Base-by-base conservation (phyloP, 1,140 invertebrate species). In the Cecropterus lyciades region DNA sequence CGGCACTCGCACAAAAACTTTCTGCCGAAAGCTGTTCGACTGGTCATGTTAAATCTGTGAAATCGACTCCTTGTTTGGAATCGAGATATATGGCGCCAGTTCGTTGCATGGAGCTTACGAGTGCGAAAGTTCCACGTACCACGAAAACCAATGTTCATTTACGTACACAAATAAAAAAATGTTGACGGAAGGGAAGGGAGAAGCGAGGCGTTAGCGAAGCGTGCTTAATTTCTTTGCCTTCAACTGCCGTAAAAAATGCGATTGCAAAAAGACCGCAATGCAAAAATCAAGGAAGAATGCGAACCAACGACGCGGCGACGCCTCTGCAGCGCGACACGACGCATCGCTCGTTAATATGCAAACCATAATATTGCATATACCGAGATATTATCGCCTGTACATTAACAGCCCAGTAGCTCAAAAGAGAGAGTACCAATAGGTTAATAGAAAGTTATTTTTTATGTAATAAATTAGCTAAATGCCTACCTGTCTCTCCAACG, bases 21-120 rank as follows among this genome's bases (percentile, higher is more conserved):
- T 84, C 78, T 73, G 72, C 77, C 78, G 77, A 86, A 86, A 84
- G 77, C 80, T 67, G 72, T 66, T 72, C 49, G 72, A 87, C 84
- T 70, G 82, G 87, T 87, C 67, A 73, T 82, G 76, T 69, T 80
- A 77, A 88, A 88, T 74, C 77, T 80, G 79, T 80, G 81, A 82
- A 86, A 84, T 82, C 82, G 60, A 48, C 65, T 62, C 80, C 80
- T 74, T 87, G 14, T 80, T 74, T 48, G 77, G 81, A 73, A 73
- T 68, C 60, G 65, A 67, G 65, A 72, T 66, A 69, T 60, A 62
- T 51, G 64, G 62, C 72, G 57, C 60, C 71, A 66, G 68, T 68
- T 60, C 52, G 46, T 33, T 70, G 66, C 65, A 69, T 48, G 68
- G 63, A 72, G 69, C 67, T 45, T 48, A 53, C 64, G 49, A 72